Conservation (phyloP, 2,113 vertebrate genomes). For the Calyptommatus sinebrachiatus region DNA sequence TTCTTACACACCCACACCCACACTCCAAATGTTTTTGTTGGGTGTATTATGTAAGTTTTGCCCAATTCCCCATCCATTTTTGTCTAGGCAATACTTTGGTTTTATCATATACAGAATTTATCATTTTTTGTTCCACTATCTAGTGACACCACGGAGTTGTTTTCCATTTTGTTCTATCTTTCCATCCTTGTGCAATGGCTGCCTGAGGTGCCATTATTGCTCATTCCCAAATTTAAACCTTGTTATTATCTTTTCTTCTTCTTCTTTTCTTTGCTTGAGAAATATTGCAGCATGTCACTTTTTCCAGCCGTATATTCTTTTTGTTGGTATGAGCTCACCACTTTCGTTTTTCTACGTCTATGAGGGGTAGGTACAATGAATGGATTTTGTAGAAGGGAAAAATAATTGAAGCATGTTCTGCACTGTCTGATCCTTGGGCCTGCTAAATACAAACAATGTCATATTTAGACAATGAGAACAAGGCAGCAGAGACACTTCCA, state of each 20-base stretch:
- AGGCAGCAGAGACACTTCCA: slow-evolving; percentile 28
- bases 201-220: too few relatives aligned
- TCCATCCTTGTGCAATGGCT: too few relatives aligned
- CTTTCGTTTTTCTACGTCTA: neutral
- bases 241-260: neutral
- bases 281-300: neutral
- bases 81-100: too few relatives aligned
- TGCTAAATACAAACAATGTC: neutral
- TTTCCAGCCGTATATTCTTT: neutral
- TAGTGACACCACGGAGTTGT: too few relatives aligned
- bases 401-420: neutral
- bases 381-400: neutral
- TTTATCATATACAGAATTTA: too few relatives aligned
- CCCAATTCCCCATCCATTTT: too few relatives aligned
- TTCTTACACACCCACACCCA: too few relatives aligned
- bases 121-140: too few relatives aligned
- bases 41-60: too few relatives aligned
- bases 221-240: too few relatives aligned
- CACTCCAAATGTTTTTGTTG: too few relatives aligned
- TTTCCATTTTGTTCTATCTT: too few relatives aligned
- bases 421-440: neutral
- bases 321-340: neutral
- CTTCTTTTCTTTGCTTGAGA: neutral
- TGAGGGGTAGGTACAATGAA: neutral
- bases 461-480: slow-evolving; percentile 17